Conservation (phyloP, 2,888 invertebrate species). For the Myopa testacea region DNA sequence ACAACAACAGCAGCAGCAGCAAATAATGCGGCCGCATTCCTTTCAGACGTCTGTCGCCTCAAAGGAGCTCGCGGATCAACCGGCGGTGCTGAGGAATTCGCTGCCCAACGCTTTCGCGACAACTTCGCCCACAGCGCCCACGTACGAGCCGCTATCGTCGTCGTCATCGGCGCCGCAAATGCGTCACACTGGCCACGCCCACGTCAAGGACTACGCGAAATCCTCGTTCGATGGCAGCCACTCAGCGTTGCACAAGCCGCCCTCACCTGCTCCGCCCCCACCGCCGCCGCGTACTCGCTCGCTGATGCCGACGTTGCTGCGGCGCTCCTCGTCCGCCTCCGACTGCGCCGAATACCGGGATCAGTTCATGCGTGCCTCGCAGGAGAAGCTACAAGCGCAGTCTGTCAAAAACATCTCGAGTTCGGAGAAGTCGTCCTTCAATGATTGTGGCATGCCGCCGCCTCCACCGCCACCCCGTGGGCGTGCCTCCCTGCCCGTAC, state of each 20-base stretch:
- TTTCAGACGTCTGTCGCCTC: conserved; percentile 55
- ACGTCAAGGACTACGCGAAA: conserved; percentile 1
- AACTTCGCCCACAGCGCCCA: conserved; percentile 33
- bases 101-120: conserved; percentile 60
- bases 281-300: conserved; percentile 66
- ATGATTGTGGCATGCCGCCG: conserved; percentile 68
- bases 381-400: conserved; percentile 55
- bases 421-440: conserved; percentile 66
- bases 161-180: conserved; percentile 1
- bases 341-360: conserved; percentile 73
- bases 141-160: conserved; percentile 26
- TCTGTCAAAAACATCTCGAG: conserved; percentile 63
- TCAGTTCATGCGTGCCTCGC: conserved; percentile 56
- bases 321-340: conserved; percentile 77
- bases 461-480: conserved; percentile 68
- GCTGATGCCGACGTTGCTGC: conserved; percentile 59
- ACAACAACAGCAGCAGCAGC: conserved; percentile 52
- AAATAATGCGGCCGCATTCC: conserved; percentile 61
- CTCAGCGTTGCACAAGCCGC: conserved; percentile 49
- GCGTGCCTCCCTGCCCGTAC: conserved; percentile 56
- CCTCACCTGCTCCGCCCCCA: conserved; percentile 67
- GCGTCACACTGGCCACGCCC: not conserved
- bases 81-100: conserved; percentile 60
- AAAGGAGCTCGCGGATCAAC: conserved; percentile 50
- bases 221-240: conserved; percentile 30